Evolutionary conservation across 2,113 vertebrate species (phyloP).

Genomic region (Pterocles gutturalis): DNA sequence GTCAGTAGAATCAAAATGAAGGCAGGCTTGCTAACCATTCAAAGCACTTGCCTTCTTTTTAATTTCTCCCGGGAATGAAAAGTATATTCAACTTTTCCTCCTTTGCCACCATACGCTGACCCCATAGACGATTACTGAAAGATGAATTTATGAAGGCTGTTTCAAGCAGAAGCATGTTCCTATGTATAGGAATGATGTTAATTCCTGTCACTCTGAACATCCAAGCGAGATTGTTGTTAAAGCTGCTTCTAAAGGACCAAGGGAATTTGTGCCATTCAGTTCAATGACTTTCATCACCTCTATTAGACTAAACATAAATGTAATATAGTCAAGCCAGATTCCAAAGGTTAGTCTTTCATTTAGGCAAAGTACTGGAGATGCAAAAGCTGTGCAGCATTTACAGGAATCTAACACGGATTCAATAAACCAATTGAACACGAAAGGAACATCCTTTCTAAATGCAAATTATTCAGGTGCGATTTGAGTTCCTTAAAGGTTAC

Average conservation of each 20-base stretch:
- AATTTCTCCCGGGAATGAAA: slow-evolving; percentile 26
- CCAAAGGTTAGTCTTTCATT: slow-evolving; percentile 70
- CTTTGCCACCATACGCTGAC: background rate
- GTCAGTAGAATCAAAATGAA: background rate
- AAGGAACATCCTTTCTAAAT: slow-evolving; percentile 67
- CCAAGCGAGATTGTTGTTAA: slow-evolving; percentile 1
- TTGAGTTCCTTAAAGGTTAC: slow-evolving; percentile 59
- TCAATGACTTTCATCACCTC: slow-evolving; percentile 57
- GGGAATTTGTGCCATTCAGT: slow-evolving; percentile 46
- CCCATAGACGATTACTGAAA: slow-evolving; percentile 2
- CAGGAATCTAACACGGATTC: slow-evolving; percentile 56
- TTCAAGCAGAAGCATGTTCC: slow-evolving; percentile 23
- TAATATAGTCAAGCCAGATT: slow-evolving; percentile 56
- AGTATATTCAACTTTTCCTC: slow-evolving; percentile 9
- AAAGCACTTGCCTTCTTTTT: background rate
- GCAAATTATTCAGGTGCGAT: slow-evolving; percentile 58
- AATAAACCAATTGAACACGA: slow-evolving; percentile 58
- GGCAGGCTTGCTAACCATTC: background rate
- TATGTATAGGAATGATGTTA: slow-evolving; percentile 13
- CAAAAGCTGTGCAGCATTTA: slow-evolving; percentile 51
- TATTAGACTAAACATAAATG: slow-evolving; percentile 60
- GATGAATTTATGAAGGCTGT: background rate
- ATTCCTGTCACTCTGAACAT: slow-evolving; percentile 36
- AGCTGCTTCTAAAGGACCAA: slow-evolving; percentile 37
- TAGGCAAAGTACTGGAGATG: slow-evolving; percentile 54